Evolutionary conservation across 1,140 invertebrate species (phyloP), one percentile per base, ranked within the genome.

Genomic region (Melipona quadrifasciata): DNA sequence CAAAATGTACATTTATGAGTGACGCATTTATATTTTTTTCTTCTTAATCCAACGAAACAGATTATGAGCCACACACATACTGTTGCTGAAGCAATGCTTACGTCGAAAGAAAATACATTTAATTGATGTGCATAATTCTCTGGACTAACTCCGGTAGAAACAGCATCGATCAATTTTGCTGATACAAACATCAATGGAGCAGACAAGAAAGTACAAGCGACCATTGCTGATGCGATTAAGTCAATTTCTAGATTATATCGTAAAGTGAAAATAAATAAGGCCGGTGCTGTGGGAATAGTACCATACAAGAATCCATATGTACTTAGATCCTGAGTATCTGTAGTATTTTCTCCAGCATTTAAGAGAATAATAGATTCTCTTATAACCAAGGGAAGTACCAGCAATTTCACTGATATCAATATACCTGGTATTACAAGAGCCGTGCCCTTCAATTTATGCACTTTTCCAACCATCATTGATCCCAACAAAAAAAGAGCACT

Each of bases 281-380:
- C 98, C 0, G 99, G 99, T 51, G 99, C 98, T 58, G 98, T 97
- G 2, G 99, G 99, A 93, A 99, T 98, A 1, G 98, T 99, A 76
- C 99, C 99, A 94, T 99, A 99, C 0, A 99, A 95, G 95, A 99
- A 99, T 0, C 97, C 98, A 94, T 98, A 99, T 74, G 98, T 99
- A 88, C 97, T 98, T 51, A 98, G 95, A 86, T 98, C 97, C 34
- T 96, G 94, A 1, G 97, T 98, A 84, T 98, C 97, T 68, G 96
- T 96, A 67, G 95, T 94, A 91, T 97, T 96, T 1, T 88, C 92
- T 1, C 97, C 97, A 64, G 97, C 95, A 64, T 97, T 95, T 34
- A 98, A 93, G 24, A 98, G 93, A 91, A 96, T 97, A 0, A 98
- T 97, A 47, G 97, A 96, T 95, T 99, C 98, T 91, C 98, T 96